A percentile compares a stretch with the other conserved stretches of the same genome.
phyloP scores from a whole-genome alignment of 2,113 vertebrate genomes.

The Pseudorasbora parva region DNA sequence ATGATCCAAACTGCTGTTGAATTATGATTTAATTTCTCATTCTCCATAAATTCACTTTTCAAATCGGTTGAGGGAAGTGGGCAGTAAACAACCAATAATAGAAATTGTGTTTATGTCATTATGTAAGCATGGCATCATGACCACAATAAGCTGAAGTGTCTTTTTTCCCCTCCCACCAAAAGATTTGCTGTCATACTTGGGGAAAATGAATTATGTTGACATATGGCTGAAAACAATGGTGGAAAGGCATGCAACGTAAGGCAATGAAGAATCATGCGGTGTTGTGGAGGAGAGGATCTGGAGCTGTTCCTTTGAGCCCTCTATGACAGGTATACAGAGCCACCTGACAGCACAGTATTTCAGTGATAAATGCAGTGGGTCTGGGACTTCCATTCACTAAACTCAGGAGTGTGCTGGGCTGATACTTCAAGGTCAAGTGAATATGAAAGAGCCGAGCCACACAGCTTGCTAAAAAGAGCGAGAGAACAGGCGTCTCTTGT shows the following conservation, averaged over 20 bases:
- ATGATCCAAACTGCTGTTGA: background rate
- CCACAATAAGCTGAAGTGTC: conserved; percentile 57
- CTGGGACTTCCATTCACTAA: conserved; percentile 79
- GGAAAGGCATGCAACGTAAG: conserved; percentile 72
- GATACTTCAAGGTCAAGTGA: conserved; percentile 78
- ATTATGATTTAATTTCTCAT: background rate
- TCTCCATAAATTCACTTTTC: background rate
- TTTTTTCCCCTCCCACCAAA: conserved; percentile 25
- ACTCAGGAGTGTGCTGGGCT: conserved; percentile 74
- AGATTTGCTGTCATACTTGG: conserved; percentile 67
- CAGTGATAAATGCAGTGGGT: conserved; percentile 83
- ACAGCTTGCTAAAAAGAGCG: conserved; percentile 57
- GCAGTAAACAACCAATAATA: conserved; percentile 25
- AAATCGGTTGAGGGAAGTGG: background rate
- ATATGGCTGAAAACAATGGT: conserved; percentile 75
- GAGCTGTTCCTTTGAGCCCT: conserved; percentile 79
- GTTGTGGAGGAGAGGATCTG: conserved; percentile 75
- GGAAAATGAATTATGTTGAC: conserved; percentile 82
- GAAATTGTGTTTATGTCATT: conserved; percentile 48
- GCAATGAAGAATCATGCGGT: conserved; percentile 80
- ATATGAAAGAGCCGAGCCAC: conserved; percentile 66
- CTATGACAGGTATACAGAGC: conserved; percentile 78
- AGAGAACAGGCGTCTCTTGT: conserved; percentile 3
- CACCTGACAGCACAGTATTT: conserved; percentile 83
- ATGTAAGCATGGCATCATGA: conserved; percentile 68